Base-by-base conservation (phyloP, 2,113 vertebrate genomes). In the Hucho hucho region DNA sequence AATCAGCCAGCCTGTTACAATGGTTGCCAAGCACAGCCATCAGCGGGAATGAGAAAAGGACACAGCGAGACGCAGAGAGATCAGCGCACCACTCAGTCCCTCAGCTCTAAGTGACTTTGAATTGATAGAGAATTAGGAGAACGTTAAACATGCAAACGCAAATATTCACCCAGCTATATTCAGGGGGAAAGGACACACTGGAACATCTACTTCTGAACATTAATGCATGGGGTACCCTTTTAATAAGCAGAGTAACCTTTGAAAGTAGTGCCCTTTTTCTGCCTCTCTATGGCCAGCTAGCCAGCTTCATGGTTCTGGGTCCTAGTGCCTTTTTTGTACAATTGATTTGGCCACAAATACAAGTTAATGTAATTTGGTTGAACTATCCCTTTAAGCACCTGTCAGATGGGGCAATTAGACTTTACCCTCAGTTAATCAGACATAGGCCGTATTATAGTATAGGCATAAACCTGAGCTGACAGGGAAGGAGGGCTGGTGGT, bases 11-110 rank as follows among this genome's bases (percentile, higher is more conserved):
- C 77, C 83, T 73, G 76, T 88, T 89, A 87, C 84, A 84, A 81
- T 79, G 72, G 77, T 82, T 80, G 79, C 85, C 82, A 79, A 83
- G 9, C 76, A 72, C 75, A 77, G 80, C 85, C 88, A 87, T 92
- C 90, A 87, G 78, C 24, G 69, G 72, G 71, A 90, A 92, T 90
- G 88, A 81, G 84, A 73, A 86, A 89, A 91, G 92, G 90, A 92
- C 91, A 86, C 87, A 73, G 81, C 3, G 32, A 73, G 79, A 81
- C 83, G 32, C 49, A 22, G 69, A 74, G 73, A 75, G 37, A 43
- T 43, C 80, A 72, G 79, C 2, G 63, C 79, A 74, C 73, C 77
- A 82, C 87, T 86, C 81, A 83, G 82, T 79, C 75, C 70, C 24
- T 72, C 53, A 47, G 84, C 79, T 81, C 78, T 43, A 43, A 43